Evolutionary conservation across 2,888 invertebrate genomes (phyloP).

Genomic region (Hirtodrosophila histrioides): DNA sequence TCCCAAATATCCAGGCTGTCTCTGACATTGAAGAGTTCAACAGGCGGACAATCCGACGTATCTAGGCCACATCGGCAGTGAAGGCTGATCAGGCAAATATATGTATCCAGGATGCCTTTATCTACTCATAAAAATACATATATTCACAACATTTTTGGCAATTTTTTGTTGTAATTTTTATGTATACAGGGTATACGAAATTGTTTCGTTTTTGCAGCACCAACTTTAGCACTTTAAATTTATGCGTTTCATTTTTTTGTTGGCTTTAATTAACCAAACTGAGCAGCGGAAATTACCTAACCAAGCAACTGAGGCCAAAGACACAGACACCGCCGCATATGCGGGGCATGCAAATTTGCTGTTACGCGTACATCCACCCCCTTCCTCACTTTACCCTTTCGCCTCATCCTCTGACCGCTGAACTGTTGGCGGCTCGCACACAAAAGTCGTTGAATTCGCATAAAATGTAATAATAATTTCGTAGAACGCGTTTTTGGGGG

Average conservation of each 20-base stretch:
- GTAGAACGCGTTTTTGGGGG: conserved; percentile 32
- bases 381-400: background rate
- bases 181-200: conserved; percentile 14
- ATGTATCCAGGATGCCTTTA: no score
- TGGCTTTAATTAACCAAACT: conserved; percentile 64
- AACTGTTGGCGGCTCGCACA: conserved; percentile 20
- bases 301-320: conserved; percentile 26
- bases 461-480: conserved; percentile 76
- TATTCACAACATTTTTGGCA: no score
- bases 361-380: background rate
- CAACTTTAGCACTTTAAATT: conserved; percentile 44
- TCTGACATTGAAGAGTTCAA: no score
- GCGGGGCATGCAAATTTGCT: conserved; percentile 31
- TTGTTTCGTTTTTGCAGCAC: conserved; percentile 20
- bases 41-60: no score
- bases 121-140: no score
- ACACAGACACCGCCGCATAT: conserved; percentile 20
- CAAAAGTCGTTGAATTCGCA: conserved; percentile 74
- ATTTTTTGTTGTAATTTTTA: background rate
- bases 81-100: no score
- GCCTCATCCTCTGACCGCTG: background rate
- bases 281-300: conserved; percentile 45
- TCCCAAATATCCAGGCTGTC: no score
- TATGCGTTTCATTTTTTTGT: conserved; percentile 37
- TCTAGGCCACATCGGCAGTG: no score